Conservation (phyloP, 2,113 vertebrate genomes). For the Callipepla squamata region DNA sequence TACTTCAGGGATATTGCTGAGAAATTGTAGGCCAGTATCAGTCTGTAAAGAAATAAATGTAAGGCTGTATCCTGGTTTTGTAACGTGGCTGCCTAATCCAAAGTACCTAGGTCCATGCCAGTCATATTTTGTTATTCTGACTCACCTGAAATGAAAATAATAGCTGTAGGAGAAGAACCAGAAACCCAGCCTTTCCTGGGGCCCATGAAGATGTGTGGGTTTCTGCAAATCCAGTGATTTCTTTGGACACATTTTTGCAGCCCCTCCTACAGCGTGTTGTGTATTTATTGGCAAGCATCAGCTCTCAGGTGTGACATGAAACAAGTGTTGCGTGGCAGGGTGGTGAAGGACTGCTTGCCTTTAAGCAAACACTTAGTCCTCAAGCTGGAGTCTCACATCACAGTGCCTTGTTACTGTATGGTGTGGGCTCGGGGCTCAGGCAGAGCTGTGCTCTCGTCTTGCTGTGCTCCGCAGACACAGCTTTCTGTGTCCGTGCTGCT, state of each 20-base stretch:
- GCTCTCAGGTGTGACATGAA: neutral
- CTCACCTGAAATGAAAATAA: neutral
- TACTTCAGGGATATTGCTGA: neutral
- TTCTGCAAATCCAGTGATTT: neutral
- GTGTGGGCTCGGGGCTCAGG: too few relatives aligned
- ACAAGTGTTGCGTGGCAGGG: neutral
- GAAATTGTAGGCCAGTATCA: neutral
- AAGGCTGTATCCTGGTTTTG: slow-evolving; percentile 25
- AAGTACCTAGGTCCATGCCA: neutral
- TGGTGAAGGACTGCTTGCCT: neutral
- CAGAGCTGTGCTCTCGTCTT: too few relatives aligned
- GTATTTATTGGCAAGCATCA: neutral
- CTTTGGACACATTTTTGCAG: neutral
- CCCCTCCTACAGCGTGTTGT: neutral
- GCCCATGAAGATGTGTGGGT: accelerated
- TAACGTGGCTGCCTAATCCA: slow-evolving; percentile 2
- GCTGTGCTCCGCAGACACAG: neutral
- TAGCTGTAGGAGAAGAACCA: neutral
- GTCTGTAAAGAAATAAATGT: neutral
- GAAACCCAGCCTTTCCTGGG: neutral
- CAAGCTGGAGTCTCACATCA: too few relatives aligned
- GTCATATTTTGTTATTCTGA: neutral
- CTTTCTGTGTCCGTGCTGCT: neutral
- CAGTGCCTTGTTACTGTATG: neutral
- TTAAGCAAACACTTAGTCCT: neutral